Evolutionary conservation across 2,888 invertebrate genomes (phyloP).

Genomic region (Polymixis lichenea): DNA sequence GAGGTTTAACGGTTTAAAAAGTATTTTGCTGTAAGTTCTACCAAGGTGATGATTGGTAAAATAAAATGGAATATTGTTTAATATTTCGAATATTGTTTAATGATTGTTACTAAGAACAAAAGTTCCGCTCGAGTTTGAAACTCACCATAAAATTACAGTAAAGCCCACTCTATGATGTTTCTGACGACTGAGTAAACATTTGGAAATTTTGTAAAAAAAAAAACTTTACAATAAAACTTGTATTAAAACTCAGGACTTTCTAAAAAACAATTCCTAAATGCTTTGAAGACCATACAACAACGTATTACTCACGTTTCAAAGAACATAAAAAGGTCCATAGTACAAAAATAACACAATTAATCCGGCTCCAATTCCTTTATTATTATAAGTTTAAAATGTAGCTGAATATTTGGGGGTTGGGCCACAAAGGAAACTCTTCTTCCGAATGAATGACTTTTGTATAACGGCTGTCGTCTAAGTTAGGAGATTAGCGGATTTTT

Average conservation of each 20-base stretch:
- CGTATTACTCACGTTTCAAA: slow-evolving; percentile 79
- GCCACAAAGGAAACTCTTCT: slow-evolving; percentile 80
- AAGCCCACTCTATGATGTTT: not conserved
- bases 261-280: slow-evolving; percentile 39
- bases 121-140: not conserved
- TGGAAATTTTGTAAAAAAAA: slow-evolving; percentile 25
- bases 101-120: not conserved
- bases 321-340: slow-evolving; percentile 74
- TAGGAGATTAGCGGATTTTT: slow-evolving; percentile 17
- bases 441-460: slow-evolving; percentile 80
- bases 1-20: too few relatives aligned
- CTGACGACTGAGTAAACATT: slow-evolving; percentile 1
- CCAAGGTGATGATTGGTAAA: not conserved
- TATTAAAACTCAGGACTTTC: slow-evolving; percentile 74
- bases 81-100: too few relatives aligned
- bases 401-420: slow-evolving; percentile 75
- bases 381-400: slow-evolving; percentile 84
- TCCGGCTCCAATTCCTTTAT: slow-evolving; percentile 79
- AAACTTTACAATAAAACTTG: slow-evolving; percentile 55
- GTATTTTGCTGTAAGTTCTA: not conserved
- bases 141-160: not conserved
- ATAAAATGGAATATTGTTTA: too few relatives aligned
- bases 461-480: slow-evolving; percentile 67
- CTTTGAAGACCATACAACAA: slow-evolving; percentile 66
- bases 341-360: slow-evolving; percentile 87